Evolutionary conservation across 1,140 invertebrate species (phyloP).

Genomic region (Asobara japonica): DNA sequence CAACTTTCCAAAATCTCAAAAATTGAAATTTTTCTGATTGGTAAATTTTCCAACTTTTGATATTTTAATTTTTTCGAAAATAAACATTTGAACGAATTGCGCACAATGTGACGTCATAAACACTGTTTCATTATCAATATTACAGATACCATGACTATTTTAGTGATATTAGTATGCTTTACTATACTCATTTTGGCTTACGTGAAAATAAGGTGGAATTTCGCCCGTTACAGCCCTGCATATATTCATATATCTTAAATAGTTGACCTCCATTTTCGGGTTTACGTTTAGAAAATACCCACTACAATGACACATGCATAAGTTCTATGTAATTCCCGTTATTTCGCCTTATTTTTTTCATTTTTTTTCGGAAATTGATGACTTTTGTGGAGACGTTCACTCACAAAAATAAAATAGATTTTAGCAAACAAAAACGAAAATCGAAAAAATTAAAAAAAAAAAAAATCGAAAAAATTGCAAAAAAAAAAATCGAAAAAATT

Average conservation of each 20-base stretch:
- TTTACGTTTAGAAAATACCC: conserved; percentile 26
- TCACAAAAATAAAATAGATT: too few species aligned
- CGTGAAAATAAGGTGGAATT: neutral
- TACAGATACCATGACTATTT: neutral
- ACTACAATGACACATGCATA: conserved; percentile 31
- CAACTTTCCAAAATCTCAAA: too few species aligned
- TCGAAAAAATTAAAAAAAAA: too few species aligned
- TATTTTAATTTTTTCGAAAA: too few species aligned
- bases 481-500: too few species aligned
- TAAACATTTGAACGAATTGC: neutral
- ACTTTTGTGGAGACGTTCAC: too few species aligned
- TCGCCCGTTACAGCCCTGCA: neutral
- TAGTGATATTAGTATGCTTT: neutral
- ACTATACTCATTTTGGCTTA: neutral
- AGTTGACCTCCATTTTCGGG: neutral
- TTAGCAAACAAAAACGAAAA: too few species aligned
- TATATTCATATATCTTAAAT: neutral
- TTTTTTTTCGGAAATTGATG: too few species aligned
- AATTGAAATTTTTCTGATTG: too few species aligned
- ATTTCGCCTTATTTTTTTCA: neutral
- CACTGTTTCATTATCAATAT: neutral
- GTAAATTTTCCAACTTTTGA: too few species aligned
- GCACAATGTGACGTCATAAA: neutral
- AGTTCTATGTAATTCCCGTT: conserved; percentile 1
- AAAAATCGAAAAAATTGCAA: too few species aligned